A percentile compares a stretch with the other conserved stretches of the same genome.
phyloP scores from a whole-genome alignment of 2,888 invertebrate species.

The Plebejus anna region DNA sequence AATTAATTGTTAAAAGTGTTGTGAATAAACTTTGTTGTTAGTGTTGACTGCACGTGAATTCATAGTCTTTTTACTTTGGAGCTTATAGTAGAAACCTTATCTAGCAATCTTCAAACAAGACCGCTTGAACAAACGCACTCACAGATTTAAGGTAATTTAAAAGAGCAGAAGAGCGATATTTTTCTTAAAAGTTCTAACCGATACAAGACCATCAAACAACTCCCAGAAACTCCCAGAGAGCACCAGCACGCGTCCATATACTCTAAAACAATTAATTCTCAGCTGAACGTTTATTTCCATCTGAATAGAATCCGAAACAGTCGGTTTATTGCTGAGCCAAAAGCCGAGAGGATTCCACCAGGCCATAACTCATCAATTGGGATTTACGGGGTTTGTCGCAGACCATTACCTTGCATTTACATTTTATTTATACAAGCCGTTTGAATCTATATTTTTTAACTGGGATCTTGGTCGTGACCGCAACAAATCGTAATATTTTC shows the following conservation, averaged over 20 bases:
- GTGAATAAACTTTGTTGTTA: background rate
- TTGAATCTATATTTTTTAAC: conserved; percentile 15
- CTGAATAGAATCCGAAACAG: conserved; percentile 35
- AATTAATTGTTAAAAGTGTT: conserved; percentile 5
- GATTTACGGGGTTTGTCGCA: conserved; percentile 37
- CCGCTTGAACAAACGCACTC: background rate
- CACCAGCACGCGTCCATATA: background rate
- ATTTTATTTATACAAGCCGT: conserved; percentile 34
- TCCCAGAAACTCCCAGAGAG: background rate
- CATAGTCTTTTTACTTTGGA: background rate
- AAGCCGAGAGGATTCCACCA: conserved; percentile 38
- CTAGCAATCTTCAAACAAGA: background rate
- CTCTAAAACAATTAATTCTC: conserved; percentile 37
- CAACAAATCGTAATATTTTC: background rate
- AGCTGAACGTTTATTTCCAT: conserved; percentile 39
- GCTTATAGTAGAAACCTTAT: background rate
- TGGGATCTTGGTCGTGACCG: conserved; percentile 4
- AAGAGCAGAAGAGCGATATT: too few species aligned
- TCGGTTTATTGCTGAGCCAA: conserved; percentile 39
- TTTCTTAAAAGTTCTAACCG: too few species aligned
- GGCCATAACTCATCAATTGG: conserved; percentile 37
- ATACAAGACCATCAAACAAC: background rate
- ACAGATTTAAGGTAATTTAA: background rate
- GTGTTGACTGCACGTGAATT: background rate
- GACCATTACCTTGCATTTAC: conserved; percentile 38